A percentile compares a stretch with the other conserved stretches of the same genome.
phyloP scores from a whole-genome alignment of 2,113 vertebrate genomes.

The Amia ocellicauda region DNA sequence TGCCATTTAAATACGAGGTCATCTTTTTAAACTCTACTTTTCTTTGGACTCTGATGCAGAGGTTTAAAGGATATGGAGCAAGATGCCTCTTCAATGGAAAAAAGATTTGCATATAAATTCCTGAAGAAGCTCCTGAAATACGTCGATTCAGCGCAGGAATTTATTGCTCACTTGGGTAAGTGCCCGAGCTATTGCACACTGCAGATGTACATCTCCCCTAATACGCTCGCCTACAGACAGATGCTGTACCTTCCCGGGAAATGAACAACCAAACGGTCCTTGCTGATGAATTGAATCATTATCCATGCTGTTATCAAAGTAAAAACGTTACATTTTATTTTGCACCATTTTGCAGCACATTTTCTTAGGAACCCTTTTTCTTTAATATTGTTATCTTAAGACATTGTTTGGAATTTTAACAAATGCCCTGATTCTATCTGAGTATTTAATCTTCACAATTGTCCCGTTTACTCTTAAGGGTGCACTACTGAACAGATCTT shows the following conservation, averaged over 20 bases:
- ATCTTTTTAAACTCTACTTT: slow-evolving; percentile 1
- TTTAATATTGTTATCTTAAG: no score
- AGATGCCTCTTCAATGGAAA: slow-evolving; percentile 95
- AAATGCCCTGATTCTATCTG: no score
- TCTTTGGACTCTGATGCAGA: slow-evolving; percentile 51
- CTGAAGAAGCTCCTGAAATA: slow-evolving; percentile 95
- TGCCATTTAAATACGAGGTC: no score
- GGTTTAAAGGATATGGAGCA: slow-evolving; percentile 84
- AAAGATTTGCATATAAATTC: slow-evolving; percentile 95
- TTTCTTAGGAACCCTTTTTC: neutral
- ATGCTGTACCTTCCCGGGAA: neutral
- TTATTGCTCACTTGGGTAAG: slow-evolving; percentile 92
- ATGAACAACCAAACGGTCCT: no score
- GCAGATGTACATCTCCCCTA: neutral
- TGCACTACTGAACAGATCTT: neutral
- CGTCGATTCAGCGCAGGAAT: slow-evolving; percentile 94
- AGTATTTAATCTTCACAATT: no score
- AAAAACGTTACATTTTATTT: neutral
- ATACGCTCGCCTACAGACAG: neutral
- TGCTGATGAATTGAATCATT: neutral
- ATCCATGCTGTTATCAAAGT: neutral
- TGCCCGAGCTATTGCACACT: slow-evolving; percentile 12
- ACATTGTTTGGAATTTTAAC: no score
- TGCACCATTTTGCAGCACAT: neutral
- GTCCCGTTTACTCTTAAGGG: no score